Evolutionary conservation across 2,888 invertebrate species (phyloP).

Genomic region (Papilio demoleus): DNA sequence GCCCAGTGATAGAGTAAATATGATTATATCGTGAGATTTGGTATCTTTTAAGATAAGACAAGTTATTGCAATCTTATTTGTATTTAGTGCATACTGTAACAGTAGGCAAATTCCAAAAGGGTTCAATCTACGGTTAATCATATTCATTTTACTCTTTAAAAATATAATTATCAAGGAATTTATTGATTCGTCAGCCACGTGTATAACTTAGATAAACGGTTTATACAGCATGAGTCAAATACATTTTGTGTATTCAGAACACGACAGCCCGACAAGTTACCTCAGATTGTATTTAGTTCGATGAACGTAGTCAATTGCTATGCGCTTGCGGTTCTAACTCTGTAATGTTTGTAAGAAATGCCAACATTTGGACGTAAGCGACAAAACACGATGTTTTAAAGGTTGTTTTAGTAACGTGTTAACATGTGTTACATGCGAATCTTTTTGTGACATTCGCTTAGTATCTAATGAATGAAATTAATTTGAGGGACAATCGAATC

Average conservation of each 20-base stretch:
- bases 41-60: too few relatives aligned
- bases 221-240: slow-evolving; percentile 24
- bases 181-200: background rate
- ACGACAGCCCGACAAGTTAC: slow-evolving; percentile 7
- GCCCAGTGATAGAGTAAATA: too few relatives aligned
- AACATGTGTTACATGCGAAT: background rate
- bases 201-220: background rate
- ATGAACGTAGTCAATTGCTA: slow-evolving; percentile 33
- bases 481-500: background rate
- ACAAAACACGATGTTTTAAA: slow-evolving; percentile 7
- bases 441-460: background rate
- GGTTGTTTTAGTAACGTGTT: background rate
- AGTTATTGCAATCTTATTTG: too few relatives aligned
- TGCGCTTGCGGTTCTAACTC: slow-evolving; percentile 28
- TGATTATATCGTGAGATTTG: too few relatives aligned
- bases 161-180: too few relatives aligned
- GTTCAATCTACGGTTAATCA: too few relatives aligned
- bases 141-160: too few relatives aligned
- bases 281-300: slow-evolving; percentile 27
- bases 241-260: slow-evolving; percentile 32
- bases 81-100: too few relatives aligned
- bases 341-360: slow-evolving; percentile 29
- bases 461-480: background rate
- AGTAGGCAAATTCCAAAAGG: too few relatives aligned
- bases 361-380: slow-evolving; percentile 15